Evolutionary conservation across 2,797 vertebrate genomes (phyloP), one percentile per base, ranked within the genome.

Genomic region (Sebastolobus altivelis): DNA sequence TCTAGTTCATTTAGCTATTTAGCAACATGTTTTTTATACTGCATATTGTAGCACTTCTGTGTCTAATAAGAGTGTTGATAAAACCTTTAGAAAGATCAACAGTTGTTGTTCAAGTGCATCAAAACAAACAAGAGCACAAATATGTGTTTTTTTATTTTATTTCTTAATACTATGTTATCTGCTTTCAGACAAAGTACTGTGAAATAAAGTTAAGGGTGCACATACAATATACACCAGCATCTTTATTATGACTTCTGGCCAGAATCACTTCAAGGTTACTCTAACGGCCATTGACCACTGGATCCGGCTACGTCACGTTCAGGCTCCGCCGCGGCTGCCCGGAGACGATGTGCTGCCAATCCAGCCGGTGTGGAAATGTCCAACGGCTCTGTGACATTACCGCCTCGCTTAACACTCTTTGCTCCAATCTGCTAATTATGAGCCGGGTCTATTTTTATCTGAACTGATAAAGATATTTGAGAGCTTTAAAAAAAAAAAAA

Each of bases 121-220:
- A 92, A 95, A 94, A 94, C 93, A 96, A 96, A 95, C 93, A 96
- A 96, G 95, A 97, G 96, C 96, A 97, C 96, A 97, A 97, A 90
- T 90, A 89, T 93, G 91, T 95, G 88, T 93, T 93, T 93, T 90
- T 84, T 89, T 60, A 76, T 91, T 92, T 91, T 75, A 92, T 94
- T 95, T 95, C 93, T 92, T 94, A 95, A 94, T 93, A 94, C 91
- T 95, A 94, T 96, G 95, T 96, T 95, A 96, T 90, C 94, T 95
- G 95, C 95, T 96, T 96, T 96, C 95, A 94, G 94, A 95, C 93
- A 95, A 95, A 95, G 93, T 95, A 96, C 95, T 96, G 96, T 96
- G 95, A 96, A 95, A 95, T 96, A 95, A 96, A 96, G 93, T 94
- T 92, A 96, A 95, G 93, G 94, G 93, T 95, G 92, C 94, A 96